Evolutionary conservation across 2,888 invertebrate species (phyloP).

Genomic region (Agelastica alni): DNA sequence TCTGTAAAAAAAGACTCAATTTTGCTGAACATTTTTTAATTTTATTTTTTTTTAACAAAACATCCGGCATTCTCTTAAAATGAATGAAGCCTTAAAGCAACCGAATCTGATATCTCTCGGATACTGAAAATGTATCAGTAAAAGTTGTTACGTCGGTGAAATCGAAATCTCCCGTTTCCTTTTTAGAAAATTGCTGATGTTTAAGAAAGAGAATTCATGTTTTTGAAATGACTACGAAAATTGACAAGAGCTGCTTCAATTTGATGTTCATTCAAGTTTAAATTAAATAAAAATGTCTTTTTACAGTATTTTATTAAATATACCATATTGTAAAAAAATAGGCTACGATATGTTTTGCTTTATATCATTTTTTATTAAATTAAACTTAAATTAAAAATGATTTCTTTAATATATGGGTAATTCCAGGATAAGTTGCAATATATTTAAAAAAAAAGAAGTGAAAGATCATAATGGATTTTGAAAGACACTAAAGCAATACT

Average conservation of each 20-base stretch:
- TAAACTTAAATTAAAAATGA: too few species aligned
- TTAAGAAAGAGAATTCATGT: conserved; percentile 11
- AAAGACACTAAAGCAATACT: too few species aligned
- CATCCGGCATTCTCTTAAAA: too few species aligned
- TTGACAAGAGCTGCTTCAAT: conserved; percentile 20
- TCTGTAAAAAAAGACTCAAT: too few species aligned
- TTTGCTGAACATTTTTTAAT: too few species aligned
- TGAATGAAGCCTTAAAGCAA: too few species aligned
- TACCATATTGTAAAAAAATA: conserved; percentile 3
- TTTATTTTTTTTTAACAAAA: too few species aligned
- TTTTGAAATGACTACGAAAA: conserved; percentile 14
- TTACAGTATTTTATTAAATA: conserved; percentile 12
- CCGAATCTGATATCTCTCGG: too few species aligned
- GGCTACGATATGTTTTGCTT: conserved; percentile 2
- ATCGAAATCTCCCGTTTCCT: neutral
- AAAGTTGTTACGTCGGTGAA: conserved; percentile 4
- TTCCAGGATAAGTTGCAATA: too few species aligned
- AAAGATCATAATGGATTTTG: too few species aligned
- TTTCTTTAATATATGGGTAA: too few species aligned
- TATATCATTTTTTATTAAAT: conserved; percentile 3
- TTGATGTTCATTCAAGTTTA: conserved; percentile 15
- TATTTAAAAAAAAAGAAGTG: too few species aligned
- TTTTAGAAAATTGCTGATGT: conserved; percentile 7
- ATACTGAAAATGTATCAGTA: conserved; percentile 4
- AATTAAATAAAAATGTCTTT: conserved; percentile 15